Evolutionary conservation across 2,797 vertebrate species (phyloP).

Genomic region (Chiropotes sagulatus): DNA sequence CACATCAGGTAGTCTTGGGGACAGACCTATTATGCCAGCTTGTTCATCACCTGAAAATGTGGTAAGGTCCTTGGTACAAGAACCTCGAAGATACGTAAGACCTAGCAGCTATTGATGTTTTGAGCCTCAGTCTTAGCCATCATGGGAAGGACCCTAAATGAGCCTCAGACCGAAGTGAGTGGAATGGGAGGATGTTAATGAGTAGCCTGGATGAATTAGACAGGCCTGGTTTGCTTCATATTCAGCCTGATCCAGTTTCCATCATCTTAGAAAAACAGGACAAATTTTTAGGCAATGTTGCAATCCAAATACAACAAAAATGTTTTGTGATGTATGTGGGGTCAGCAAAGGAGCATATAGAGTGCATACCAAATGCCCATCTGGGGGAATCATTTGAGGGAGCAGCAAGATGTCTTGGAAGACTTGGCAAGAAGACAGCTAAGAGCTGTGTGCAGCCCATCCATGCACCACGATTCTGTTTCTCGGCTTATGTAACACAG

Average conservation of each 20-base stretch:
- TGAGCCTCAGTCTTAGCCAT: not conserved
- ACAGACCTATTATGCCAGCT: not conserved
- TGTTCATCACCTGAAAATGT: not conserved
- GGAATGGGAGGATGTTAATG: constrained; percentile 46
- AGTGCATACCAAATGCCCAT: not conserved
- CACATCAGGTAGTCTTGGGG: not conserved
- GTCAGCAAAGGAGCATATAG: not conserved
- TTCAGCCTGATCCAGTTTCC: constrained; percentile 53
- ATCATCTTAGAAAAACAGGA: constrained; percentile 57
- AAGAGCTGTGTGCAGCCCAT: not conserved
- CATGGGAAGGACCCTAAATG: not conserved
- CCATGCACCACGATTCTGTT: not conserved
- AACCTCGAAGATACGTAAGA: not conserved
- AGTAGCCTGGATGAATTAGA: constrained; percentile 45
- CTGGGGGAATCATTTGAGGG: not conserved
- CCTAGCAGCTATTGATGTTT: not conserved
- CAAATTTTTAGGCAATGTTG: constrained; percentile 54
- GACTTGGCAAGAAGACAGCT: not conserved
- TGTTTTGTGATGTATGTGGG: not conserved
- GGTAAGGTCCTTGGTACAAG: not conserved
- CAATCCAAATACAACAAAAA: constrained; percentile 66
- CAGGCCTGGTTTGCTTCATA: constrained; percentile 64
- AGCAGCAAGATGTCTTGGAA: constrained; percentile 20
- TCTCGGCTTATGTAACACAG: constrained; percentile 12
- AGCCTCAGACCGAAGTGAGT: constrained; percentile 17